Evolutionary conservation across 1,140 invertebrate genomes (phyloP), one percentile per base, ranked within the genome.

Genomic region (Drosophila arawakana): DNA sequence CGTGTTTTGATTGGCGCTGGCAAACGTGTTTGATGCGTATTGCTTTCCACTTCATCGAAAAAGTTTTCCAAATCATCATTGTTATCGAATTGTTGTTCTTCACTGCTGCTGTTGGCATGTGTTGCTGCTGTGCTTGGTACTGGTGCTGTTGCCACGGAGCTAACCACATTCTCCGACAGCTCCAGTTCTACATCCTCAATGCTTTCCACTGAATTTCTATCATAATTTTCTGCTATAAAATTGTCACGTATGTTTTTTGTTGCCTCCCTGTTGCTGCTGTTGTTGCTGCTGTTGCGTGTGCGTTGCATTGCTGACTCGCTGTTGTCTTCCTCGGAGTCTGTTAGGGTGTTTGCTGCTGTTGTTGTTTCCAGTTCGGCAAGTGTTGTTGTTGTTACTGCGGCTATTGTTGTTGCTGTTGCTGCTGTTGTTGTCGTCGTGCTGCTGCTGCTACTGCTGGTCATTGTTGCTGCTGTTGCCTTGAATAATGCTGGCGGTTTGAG

Each of bases 61-160:
- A 91, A 91, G 59, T 91, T 89, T 50, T 91, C 90, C n/a, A 91
- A 44, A 7, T 86, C 83, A 60, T 86, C 86, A 7, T 91, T 81
- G 3, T 52, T 46, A 3, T 86, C 68, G 25, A 30, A 30, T 11
- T 78, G 1, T 39, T 75, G 49, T 13, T 88, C 78, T 11, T 78
- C 81, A 39, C 69, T 77, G 46, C 50, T 73, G 67, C 13, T 70
- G 70, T n/a, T 69, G 7, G 49, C 35, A 41, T 62, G 37, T 52
- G 66, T 71, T 65, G 67, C 63, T 34, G 50, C 54, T 9, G 67
- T 71, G 21, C 65, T 63, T 9, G 4, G 50, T 11, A 59, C n/a
- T 13, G 41, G 21, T 25, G 39, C 55, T 25, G 49, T 34, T 52
- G 55, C 34, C 35, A 15, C 52, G 13, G 34, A 39, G 35, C 52